Conservation (phyloP, 2,797 vertebrate genomes). For the Oreonectes daqikongensis region DNA sequence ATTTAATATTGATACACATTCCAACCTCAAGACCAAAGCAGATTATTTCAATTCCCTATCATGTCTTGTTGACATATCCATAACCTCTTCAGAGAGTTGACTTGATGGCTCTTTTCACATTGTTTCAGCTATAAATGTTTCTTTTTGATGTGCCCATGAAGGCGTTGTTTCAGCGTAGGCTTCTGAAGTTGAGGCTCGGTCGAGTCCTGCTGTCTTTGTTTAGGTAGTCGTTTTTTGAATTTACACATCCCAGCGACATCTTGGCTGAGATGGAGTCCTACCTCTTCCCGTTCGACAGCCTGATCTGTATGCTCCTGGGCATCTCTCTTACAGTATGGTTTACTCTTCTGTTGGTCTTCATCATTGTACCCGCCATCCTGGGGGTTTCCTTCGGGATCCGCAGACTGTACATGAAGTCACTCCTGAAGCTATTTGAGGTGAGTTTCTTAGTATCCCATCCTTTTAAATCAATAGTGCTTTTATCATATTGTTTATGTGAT, state of each 20-base stretch:
- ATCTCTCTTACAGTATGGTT: slow-evolving; percentile 86
- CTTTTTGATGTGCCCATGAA: slow-evolving; percentile 45
- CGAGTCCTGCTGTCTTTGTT: background rate
- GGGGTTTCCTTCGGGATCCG: slow-evolving; percentile 90
- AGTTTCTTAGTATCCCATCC: slow-evolving; percentile 8
- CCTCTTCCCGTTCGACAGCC: slow-evolving; percentile 77
- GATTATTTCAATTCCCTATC: background rate
- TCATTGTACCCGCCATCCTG: slow-evolving; percentile 86
- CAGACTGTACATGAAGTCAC: slow-evolving; percentile 86
- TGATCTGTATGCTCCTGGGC: slow-evolving; percentile 84
- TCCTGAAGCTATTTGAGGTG: slow-evolving; percentile 90
- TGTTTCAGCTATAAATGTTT: background rate
- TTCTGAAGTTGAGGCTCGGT: slow-evolving; percentile 55
- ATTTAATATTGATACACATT: background rate
- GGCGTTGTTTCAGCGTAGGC: slow-evolving; percentile 51
- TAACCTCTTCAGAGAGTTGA: background rate
- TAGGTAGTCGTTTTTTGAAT: background rate
- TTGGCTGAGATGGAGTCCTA: slow-evolving; percentile 66
- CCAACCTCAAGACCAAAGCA: background rate
- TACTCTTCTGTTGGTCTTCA: slow-evolving; percentile 87
- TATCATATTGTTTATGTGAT: background rate
- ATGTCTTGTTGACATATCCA: background rate
- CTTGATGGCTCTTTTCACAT: background rate
- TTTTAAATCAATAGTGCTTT: background rate
- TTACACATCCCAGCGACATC: background rate